Evolutionary conservation across 2,797 vertebrate species (phyloP).

Genomic region (Crypturellus tataupa): DNA sequence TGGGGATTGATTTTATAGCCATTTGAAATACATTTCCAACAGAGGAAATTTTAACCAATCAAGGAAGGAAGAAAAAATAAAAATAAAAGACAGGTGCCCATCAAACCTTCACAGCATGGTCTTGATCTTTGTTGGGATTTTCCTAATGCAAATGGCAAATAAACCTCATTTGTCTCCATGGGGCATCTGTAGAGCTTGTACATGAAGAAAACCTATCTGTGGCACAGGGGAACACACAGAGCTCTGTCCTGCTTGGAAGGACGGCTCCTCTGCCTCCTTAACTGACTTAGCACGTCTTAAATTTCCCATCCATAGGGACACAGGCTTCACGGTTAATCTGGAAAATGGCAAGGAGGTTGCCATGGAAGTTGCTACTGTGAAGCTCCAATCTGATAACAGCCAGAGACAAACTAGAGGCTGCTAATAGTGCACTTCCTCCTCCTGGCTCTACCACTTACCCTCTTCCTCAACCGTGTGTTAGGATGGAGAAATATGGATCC

Average conservation of each 20-base stretch:
- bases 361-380: constrained; percentile 15
- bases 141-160: neutral
- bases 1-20: neutral
- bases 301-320: neutral
- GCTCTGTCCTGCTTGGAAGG: neutral
- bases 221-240: neutral
- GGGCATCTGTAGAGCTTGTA: neutral
- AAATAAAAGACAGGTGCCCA: neutral
- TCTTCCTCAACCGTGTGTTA: neutral
- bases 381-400: constrained; percentile 37
- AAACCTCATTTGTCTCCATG: rapidly evolving
- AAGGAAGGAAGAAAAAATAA: neutral
- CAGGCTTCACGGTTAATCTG: constrained; percentile 1
- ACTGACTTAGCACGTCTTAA: neutral
- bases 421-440: constrained; percentile 26
- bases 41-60: neutral
- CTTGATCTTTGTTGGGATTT: neutral
- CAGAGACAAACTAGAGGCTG: constrained; percentile 43
- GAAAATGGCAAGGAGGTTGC: constrained; percentile 29
- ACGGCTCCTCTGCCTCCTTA: neutral
- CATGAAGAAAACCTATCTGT: neutral
- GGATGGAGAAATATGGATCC: neutral
- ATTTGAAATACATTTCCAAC: neutral
- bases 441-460: constrained; percentile 29
- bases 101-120: neutral